Base-by-base conservation (phyloP, 2,797 vertebrate species). In the Acipenser transmontanus region DNA sequence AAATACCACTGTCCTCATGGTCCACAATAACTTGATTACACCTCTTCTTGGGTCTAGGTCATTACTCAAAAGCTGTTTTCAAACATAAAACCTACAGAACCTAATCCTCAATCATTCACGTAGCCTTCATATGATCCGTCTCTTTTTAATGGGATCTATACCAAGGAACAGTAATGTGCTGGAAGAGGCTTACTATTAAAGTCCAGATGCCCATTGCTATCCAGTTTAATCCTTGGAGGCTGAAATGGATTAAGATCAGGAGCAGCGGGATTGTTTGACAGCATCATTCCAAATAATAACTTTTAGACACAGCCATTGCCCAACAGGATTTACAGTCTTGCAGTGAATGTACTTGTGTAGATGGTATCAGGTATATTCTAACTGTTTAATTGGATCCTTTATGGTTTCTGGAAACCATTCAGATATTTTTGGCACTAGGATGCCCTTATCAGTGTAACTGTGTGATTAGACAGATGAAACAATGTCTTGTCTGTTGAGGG, bases 211-310 rank as follows among this genome's bases (percentile, higher is more conserved):
- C 85, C 75, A 66, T 74, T 86, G 81, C 64, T 66, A 17, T 62
- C 17, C 59, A 50, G 49, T 62, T 47, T 76, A 86, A 84, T 66
- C 82, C 84, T 84, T 83, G 88, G 86, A 85, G 85, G 82, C 80
- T 88, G 83, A 82, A 78, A 78, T 83, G 76, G 85, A 91, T 90
- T 84, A 87, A 78, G 83, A 90, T 88, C 84, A 81, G 72, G 85
- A 75, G 82, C 81, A 80, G 78, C 79, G 74, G 74, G 76, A 76
- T 81, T 73, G 70, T 77, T 82, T 78, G 82, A 85, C 86, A 86
- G 77, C 81, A 85, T 87, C 80, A 83, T 86, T 84, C 86, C 83
- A 86, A 88, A 89, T 88, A 88, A 88, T 83, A 81, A 88, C 84
- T 89, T 87, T 83, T 74, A 80, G 82, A 83, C 74, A 80, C 78